A percentile compares a stretch with the other conserved stretches of the same genome.
phyloP scores from a whole-genome alignment of 2,888 invertebrate genomes.

The Glomeris marginata region DNA sequence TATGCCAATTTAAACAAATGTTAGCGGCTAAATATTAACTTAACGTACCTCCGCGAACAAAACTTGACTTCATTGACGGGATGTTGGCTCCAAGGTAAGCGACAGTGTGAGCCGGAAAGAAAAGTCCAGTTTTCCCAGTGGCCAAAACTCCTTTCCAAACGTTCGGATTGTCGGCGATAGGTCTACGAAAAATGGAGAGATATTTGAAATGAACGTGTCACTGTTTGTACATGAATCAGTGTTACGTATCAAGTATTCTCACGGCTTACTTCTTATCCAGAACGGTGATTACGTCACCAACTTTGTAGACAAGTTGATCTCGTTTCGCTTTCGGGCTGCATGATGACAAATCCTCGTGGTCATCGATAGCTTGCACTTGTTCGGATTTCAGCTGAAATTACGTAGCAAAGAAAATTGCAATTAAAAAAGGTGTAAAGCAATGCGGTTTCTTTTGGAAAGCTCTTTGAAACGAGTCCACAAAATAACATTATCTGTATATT shows the following conservation, averaged over 20 bases:
- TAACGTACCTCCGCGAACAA: slow-evolving; percentile 29
- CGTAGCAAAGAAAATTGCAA: too few relatives aligned
- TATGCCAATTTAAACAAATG: neutral
- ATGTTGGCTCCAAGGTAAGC: slow-evolving; percentile 68
- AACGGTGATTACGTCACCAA: slow-evolving; percentile 83
- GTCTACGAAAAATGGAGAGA: slow-evolving; percentile 29
- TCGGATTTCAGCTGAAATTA: slow-evolving; percentile 59
- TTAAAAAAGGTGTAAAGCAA: too few relatives aligned
- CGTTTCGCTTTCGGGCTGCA: slow-evolving; percentile 31
- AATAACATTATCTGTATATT: too few relatives aligned
- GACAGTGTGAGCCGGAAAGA: slow-evolving; percentile 77
- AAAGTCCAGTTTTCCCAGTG: slow-evolving; percentile 81
- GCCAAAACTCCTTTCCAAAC: slow-evolving; percentile 83
- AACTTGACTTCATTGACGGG: slow-evolving; percentile 40
- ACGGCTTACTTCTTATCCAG: slow-evolving; percentile 55
- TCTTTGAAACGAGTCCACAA: too few relatives aligned
- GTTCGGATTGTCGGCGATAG: slow-evolving; percentile 25
- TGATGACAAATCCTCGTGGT: slow-evolving; percentile 36
- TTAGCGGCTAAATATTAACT: neutral
- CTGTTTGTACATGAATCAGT: too few relatives aligned
- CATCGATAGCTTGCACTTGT: slow-evolving; percentile 70
- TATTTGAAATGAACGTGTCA: too few relatives aligned
- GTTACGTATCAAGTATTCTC: too few relatives aligned
- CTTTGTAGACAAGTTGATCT: slow-evolving; percentile 65
- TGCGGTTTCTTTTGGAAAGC: too few relatives aligned